A percentile compares a stretch with the other conserved stretches of the same genome.
These are phyloP conservation scores for Peromyscus leucopus DNA, from an alignment of 2,113 vertebrate species.

Conservation along the genomic window DNA sequence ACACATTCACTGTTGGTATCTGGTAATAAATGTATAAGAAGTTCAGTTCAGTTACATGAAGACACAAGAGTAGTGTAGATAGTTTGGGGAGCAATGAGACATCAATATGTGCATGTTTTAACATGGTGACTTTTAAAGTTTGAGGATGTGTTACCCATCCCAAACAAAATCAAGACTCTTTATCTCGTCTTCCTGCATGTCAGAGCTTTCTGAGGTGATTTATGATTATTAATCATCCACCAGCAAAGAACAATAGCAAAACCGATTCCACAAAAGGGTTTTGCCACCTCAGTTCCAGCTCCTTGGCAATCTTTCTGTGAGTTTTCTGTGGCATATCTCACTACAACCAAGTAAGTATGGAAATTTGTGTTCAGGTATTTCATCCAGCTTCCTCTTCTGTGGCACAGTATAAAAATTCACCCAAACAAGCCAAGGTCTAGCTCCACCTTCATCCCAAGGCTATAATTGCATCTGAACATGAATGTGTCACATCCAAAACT, in stretches of 20 bases:
- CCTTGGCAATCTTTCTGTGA: background rate
- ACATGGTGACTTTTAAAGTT: background rate
- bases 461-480: background rate
- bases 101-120: background rate
- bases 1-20: background rate
- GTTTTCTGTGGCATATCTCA: background rate
- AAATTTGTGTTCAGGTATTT: background rate
- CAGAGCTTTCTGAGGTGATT: background rate
- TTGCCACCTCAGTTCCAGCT: constrained; percentile 3
- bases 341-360: background rate
- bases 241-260: constrained; percentile 40
- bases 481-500: background rate
- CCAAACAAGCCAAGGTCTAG: background rate
- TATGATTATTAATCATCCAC: background rate
- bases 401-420: background rate
- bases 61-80: background rate
- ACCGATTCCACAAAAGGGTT: background rate
- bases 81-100: background rate
- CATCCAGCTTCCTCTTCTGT: background rate
- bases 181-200: background rate
- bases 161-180: constrained; percentile 33
- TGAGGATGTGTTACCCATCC: background rate
- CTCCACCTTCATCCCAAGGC: background rate
- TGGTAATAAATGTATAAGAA: background rate
- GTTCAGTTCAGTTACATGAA: background rate